Evolutionary conservation across 2,113 vertebrate genomes (phyloP).

Genomic region (Lamprologus sp.): DNA sequence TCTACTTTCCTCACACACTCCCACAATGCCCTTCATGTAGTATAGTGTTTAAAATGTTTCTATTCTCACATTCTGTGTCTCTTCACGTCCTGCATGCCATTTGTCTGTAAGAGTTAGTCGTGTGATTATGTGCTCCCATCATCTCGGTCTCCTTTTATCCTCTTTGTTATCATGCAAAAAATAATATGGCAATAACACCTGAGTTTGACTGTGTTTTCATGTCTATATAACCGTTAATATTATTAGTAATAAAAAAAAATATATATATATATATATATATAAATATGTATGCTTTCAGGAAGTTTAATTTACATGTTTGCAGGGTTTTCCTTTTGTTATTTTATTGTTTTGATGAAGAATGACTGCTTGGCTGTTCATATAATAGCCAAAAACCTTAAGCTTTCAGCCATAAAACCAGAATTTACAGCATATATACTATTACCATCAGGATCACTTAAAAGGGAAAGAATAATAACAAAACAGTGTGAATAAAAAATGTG

Average conservation of each 20-base stretch:
- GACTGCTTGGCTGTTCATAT: conserved; percentile 17
- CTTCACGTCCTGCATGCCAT: conserved; percentile 65
- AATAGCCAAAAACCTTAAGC: conserved; percentile 43
- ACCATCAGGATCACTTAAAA: conserved; percentile 25
- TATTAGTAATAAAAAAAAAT: not conserved
- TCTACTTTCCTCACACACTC: not conserved
- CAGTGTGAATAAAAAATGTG: not conserved
- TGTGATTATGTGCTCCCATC: conserved; percentile 49
- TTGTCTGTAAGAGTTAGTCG: conserved; percentile 55
- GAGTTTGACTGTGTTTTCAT: conserved; percentile 60
- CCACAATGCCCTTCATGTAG: conserved; percentile 19
- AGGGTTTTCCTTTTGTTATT: conserved; percentile 17
- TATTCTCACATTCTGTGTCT: conserved; percentile 26
- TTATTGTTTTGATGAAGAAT: conserved; percentile 22
- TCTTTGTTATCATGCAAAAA: conserved; percentile 58
- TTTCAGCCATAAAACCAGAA: conserved; percentile 61
- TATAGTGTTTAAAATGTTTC: conserved; percentile 48
- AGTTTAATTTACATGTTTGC: conserved; percentile 41
- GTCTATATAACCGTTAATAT: conserved; percentile 44
- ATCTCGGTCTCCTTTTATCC: not conserved
- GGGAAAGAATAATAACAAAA: not conserved
- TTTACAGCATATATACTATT: conserved; percentile 32
- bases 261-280: not conserved
- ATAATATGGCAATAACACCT: conserved; percentile 69
- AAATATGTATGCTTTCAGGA: conserved; percentile 53